Evolutionary conservation across 2,113 vertebrate genomes (phyloP), one percentile per base, ranked within the genome.

Genomic region (Phaethon lepturus): DNA sequence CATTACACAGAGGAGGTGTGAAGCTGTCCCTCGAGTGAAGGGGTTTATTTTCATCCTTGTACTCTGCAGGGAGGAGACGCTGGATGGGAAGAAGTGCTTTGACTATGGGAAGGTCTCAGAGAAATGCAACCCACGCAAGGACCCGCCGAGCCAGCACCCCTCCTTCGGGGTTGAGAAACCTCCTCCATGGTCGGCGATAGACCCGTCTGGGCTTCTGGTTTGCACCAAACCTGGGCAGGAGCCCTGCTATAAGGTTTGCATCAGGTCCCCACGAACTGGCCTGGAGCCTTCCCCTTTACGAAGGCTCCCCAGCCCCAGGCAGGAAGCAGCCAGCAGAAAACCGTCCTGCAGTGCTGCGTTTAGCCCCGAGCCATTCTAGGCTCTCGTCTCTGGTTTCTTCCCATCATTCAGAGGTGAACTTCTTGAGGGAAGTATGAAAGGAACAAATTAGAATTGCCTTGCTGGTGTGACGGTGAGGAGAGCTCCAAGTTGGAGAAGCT

Each of bases 371-470:
- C 75, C 24, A 26, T 55, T 59, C 94, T 42, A 44, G 44, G 40
- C 71, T 91, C 93, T 89, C 8, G 0, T 92, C 91, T 81, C 80
- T 93, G 72, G 94, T 93, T 96, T 50, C 73, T 84, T n/a, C 44
- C 52, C 5, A 5, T 90, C 95, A 75, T 55, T 95, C 1, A 2
- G 63, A 74, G 74, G 20, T 3, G 5, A 74, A 64, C 79, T 90
- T 79, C 75, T 73, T 2, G 93, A 75, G 78, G 83, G 89, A 93
- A 93, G 89, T 90, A 91, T 50, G 92, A 90, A 86, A 96, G 95
- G 72, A 94, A 74, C 84, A 97, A 96, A 95, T 80, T 66, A 88
- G 58, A 76, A 83, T 83, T 78, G 93, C 94, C 93, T 95, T 2
- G 6, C 75, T 72, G n/a, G 56, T 87, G 86, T 92, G 80, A 86